A percentile compares a stretch with the other conserved stretches of the same genome.
These are phyloP conservation scores for Falco biarmicus DNA, from an alignment of 2,797 vertebrate species.

Conservation along the genomic window DNA sequence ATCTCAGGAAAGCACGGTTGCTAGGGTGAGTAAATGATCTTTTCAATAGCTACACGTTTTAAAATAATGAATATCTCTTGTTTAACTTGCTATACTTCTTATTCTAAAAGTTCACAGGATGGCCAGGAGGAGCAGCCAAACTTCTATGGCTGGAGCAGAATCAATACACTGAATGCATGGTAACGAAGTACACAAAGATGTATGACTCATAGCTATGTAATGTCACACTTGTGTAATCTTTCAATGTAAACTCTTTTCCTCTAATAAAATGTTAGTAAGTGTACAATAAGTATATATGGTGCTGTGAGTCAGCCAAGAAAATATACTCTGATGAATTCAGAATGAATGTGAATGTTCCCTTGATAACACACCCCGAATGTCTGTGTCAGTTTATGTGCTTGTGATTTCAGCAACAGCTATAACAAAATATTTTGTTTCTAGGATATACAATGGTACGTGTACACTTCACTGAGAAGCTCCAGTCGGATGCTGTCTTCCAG, in stretches of 20 bases:
- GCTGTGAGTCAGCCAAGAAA: slow-evolving; percentile 71
- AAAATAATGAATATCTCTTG: not conserved
- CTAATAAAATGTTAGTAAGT: slow-evolving; percentile 46
- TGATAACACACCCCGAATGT: slow-evolving; percentile 33
- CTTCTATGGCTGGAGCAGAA: slow-evolving; percentile 56
- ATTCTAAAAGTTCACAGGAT: slow-evolving; percentile 46
- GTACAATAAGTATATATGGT: slow-evolving; percentile 8
- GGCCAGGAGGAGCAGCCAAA: slow-evolving; percentile 53
- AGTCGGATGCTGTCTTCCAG: not conserved
- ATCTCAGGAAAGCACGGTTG: not conserved
- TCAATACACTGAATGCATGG: slow-evolving; percentile 50
- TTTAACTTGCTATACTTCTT: slow-evolving; percentile 35
- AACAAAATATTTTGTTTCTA: slow-evolving; percentile 57
- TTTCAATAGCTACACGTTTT: not conserved
- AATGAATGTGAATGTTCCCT: slow-evolving; percentile 63
- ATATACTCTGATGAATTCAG: slow-evolving; percentile 58
- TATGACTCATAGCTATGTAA: slow-evolving; percentile 63
- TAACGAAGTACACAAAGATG: slow-evolving; percentile 68
- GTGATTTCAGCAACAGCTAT: slow-evolving; percentile 19
- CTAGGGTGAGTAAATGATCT: slow-evolving; percentile 4
- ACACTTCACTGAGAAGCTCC: not conserved
- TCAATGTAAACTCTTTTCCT: slow-evolving; percentile 53
- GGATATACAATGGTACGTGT: slow-evolving; percentile 16
- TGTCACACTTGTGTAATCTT: slow-evolving; percentile 69
- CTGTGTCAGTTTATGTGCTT: slow-evolving; percentile 36